Percentiles rank a stretch among this genome's conserved stretches.
Evolutionary conservation across 2,888 invertebrate genomes (phyloP).

Genomic region (Megastigmus dorsalis): DNA sequence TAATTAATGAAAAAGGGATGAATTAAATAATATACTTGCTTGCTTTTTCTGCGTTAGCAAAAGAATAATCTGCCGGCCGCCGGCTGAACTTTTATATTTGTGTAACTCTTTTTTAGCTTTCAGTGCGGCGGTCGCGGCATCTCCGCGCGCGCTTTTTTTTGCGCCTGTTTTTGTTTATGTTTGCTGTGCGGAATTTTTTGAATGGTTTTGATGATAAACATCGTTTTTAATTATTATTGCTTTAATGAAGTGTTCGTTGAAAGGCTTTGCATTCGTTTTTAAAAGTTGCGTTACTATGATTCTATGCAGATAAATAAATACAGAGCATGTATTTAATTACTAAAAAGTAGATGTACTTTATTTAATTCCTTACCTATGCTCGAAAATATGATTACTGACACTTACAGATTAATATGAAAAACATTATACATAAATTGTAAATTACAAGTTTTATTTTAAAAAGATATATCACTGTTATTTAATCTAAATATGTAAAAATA

Average conservation of each 20-base stretch:
- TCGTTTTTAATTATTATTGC: constrained; percentile 43
- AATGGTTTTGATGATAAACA: constrained; percentile 36
- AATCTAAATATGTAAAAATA: no score
- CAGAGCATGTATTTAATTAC: no score
- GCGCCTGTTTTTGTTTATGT: constrained; percentile 27
- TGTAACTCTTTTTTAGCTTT: constrained; percentile 50
- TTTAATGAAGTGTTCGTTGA: constrained; percentile 26
- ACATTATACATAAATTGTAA: no score
- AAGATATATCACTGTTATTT: no score
- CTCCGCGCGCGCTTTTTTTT: not conserved
- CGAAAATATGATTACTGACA: no score
- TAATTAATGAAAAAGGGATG: constrained; percentile 53
- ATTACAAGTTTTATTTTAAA: no score
- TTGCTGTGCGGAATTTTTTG: constrained; percentile 16
- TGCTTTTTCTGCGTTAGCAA: constrained; percentile 26
- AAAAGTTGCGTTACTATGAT: no score
- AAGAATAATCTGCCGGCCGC: constrained; percentile 41
- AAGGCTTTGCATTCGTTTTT: constrained; percentile 1
- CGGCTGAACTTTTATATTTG: constrained; percentile 47
- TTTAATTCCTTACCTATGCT: no score
- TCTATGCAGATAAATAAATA: no score
- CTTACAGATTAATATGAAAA: no score
- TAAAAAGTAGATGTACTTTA: no score
- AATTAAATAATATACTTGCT: constrained; percentile 52
- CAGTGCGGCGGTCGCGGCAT: no score